Base-by-base conservation (phyloP, 2,797 vertebrate genomes). In the Chaetophractus vellerosus region DNA sequence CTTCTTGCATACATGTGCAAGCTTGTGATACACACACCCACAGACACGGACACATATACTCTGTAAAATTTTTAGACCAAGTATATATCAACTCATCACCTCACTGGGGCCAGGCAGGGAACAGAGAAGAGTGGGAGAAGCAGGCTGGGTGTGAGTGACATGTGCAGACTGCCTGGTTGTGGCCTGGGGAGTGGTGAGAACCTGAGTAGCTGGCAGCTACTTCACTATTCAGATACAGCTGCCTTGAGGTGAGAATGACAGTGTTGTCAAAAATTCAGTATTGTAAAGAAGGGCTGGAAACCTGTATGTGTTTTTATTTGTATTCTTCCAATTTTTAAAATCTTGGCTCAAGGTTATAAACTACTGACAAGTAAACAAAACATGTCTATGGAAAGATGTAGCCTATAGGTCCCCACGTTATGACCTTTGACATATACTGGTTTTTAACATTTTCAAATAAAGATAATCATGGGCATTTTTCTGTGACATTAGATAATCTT, bases 371-470 rank as follows among this genome's bases (percentile, higher is more conserved):
- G 41, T 3, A 3, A 93, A 57, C 33, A 83, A 90, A 87, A 79
- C 55, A 24, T 26, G 38, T 88, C 16, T 63, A 4, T 61, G 68
- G 38, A 71, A 21, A 61, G 57, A 28, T 59, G 23, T 74, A 57
- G 31, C 33, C 33, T n/a, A 19, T 24, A 45, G 24, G 4, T n/a
- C 50, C 41, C 36, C 1, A 12, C 63, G 61, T 90, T 68, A 36
- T 64, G 55, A 88, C 33, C n/a, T 76, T 72, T 66, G 89, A 15
- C 23, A 76, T 45, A 52, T 31, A 45, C 31, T 55, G 7, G 7
- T 28, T 57, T 38, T 28, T n/a, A 89, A 76, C 6, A 68, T 83
- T 81, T 93, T 93, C 16, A 90, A 81, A 76, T 92, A 87, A 84
- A 91, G 66, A 90, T 36, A 61, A 90, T 74, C 57, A 48, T 50